These are phyloP conservation scores for Phortica variegata DNA, from an alignment of 1,140 invertebrate genomes.

Conservation along the genomic window DNA sequence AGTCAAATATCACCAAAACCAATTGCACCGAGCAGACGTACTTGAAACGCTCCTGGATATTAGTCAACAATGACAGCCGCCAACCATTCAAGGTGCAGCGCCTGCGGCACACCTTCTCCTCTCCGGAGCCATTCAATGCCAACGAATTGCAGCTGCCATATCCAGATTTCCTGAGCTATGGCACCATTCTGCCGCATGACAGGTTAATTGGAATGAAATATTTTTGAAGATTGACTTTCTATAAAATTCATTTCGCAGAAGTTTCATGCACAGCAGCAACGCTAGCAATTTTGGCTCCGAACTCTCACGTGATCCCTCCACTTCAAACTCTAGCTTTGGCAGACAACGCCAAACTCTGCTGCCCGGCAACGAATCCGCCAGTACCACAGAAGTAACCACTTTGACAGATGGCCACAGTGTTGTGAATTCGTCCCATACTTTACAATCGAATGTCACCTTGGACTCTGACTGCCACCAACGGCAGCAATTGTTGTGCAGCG, in stretches of 20 bases:
- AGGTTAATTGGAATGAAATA: conserved; percentile 3
- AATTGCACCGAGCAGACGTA: conserved; percentile 52
- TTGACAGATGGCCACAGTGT: too few relatives aligned
- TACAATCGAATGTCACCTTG: conserved; percentile 18
- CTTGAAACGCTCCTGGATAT: conserved; percentile 48
- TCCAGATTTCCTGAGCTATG: conserved; percentile 43
- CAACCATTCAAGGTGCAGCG: conserved; percentile 34
- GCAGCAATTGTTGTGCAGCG: conserved; percentile 11
- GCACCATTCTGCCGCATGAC: conserved; percentile 48
- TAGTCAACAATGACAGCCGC: conserved; percentile 31
- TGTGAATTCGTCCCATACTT: conserved; percentile 13
- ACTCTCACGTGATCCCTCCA: conserved; percentile 43
- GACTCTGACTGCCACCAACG: conserved; percentile 1
- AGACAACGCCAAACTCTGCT: conserved; percentile 3
- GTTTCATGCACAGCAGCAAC: conserved; percentile 17
- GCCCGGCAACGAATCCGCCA: too few relatives aligned
- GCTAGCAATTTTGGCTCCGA: conserved; percentile 52
- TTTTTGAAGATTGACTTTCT: background rate
- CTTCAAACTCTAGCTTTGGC: conserved; percentile 30
- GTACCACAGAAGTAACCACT: too few relatives aligned
- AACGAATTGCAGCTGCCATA: conserved; percentile 35
- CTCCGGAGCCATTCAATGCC: conserved; percentile 41
- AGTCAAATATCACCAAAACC: background rate
- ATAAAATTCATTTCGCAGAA: conserved; percentile 9
- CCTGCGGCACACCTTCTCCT: conserved; percentile 49